Evolutionary conservation across 1,140 invertebrate species (phyloP).

Genomic region (Hydropsyche tenuis): DNA sequence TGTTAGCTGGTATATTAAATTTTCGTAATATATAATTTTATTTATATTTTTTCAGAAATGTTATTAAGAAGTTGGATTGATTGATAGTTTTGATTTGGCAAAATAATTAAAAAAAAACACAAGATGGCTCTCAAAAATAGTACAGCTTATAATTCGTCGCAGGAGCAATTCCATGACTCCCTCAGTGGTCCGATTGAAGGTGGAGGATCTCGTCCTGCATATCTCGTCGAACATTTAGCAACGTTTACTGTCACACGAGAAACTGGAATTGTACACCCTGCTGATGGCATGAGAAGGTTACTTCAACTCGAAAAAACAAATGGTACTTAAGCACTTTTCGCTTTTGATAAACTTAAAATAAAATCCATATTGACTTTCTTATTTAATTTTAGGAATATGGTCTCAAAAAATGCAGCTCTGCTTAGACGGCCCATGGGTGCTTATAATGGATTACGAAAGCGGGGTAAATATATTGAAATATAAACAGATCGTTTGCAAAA

Average conservation of each 20-base stretch:
- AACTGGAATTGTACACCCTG: slow-evolving; percentile 84
- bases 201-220: slow-evolving; percentile 72
- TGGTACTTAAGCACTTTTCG: slow-evolving; percentile 59
- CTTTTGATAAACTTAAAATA: background rate
- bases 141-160: slow-evolving; percentile 32
- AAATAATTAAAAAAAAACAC: background rate
- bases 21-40: too few relatives aligned
- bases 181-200: slow-evolving; percentile 24
- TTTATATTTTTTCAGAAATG: too few relatives aligned
- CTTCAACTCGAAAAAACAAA: slow-evolving; percentile 96
- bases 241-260: slow-evolving; percentile 94
- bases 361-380: too few relatives aligned
- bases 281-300: slow-evolving; percentile 94
- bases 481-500: too few relatives aligned
- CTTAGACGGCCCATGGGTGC: slow-evolving; percentile 85
- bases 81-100: too few relatives aligned
- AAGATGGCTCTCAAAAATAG: slow-evolving; percentile 47
- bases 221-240: slow-evolving; percentile 95
- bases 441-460: slow-evolving; percentile 96
- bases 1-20: too few relatives aligned
- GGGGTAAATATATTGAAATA: slow-evolving; percentile 72
- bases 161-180: slow-evolving; percentile 39
- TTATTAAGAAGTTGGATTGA: too few relatives aligned
- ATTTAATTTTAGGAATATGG: slow-evolving; percentile 79
- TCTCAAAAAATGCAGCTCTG: slow-evolving; percentile 96